These are phyloP conservation scores for Dryoscopus gambensis DNA, from an alignment of 2,113 vertebrate species.

Conservation along the genomic window DNA sequence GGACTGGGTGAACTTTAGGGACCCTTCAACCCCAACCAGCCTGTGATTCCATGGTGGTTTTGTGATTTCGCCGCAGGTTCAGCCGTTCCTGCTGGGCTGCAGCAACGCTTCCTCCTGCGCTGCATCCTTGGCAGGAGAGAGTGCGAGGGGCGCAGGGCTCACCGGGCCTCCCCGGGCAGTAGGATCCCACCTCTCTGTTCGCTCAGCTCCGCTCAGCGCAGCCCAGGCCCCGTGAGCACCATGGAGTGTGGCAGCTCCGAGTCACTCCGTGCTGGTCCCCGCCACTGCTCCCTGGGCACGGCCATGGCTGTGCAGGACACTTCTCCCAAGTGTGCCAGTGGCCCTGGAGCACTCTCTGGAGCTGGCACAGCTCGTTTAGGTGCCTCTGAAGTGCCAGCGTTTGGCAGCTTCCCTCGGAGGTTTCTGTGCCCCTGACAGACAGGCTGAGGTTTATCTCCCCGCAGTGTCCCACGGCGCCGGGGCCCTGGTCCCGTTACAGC, in stretches of 20 bases:
- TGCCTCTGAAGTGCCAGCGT: background rate
- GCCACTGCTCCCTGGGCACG: fast-evolving
- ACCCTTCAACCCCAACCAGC: background rate
- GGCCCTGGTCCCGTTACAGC: background rate
- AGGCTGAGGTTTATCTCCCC: background rate
- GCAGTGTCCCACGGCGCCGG: fast-evolving
- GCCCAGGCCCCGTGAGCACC: fast-evolving
- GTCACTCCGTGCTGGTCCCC: fast-evolving
- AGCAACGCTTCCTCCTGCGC: background rate
- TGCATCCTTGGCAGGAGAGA: background rate
- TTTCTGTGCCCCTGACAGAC: background rate
- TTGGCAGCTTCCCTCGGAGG: background rate
- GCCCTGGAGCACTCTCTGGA: background rate
- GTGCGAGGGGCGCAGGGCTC: background rate
- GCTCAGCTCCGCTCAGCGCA: background rate
- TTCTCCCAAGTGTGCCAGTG: background rate
- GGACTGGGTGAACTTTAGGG: background rate
- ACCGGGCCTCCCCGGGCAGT: background rate
- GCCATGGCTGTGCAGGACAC: fast-evolving
- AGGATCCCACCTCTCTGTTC: background rate
- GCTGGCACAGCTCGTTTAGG: background rate
- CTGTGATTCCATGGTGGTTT: background rate
- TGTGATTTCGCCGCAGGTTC: background rate
- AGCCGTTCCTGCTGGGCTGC: fast-evolving
- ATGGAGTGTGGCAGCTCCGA: fast-evolving